Percentiles rank a stretch among this genome's conserved stretches.
Evolutionary conservation across 2,113 vertebrate species (phyloP).

Genomic region (Microcebus murinus): DNA sequence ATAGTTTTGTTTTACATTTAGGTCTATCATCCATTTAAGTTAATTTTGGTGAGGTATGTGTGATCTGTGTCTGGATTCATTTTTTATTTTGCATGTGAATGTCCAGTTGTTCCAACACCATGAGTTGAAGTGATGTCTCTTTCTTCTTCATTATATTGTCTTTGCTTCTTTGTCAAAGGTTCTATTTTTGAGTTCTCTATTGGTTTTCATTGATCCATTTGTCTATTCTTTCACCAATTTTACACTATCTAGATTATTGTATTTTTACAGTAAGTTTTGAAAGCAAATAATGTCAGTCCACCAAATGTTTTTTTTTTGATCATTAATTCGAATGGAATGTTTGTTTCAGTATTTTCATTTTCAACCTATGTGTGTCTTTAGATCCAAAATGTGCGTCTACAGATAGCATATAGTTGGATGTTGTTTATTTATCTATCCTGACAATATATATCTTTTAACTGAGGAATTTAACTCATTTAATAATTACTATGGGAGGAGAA

Average conservation of each 20-base stretch:
- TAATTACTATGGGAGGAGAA: too few relatives aligned
- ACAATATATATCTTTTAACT: too few relatives aligned
- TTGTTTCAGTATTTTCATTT: background rate
- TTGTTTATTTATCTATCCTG: too few relatives aligned
- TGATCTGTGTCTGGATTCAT: background rate
- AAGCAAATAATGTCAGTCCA: background rate
- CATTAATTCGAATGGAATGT: background rate
- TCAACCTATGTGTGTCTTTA: background rate
- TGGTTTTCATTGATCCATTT: background rate
- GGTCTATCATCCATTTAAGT: background rate
- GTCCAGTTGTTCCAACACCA: background rate
- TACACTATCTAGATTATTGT: background rate
- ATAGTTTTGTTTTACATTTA: background rate
- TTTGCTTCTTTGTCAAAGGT: background rate
- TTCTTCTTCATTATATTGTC: background rate
- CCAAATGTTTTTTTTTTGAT: background rate
- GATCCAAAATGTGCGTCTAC: background rate
- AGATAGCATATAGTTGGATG: too few relatives aligned
- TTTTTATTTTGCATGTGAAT: background rate
- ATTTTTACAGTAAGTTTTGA: background rate
- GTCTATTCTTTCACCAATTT: background rate
- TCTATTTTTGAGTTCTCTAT: background rate
- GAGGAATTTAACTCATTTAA: too few relatives aligned
- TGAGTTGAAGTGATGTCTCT: background rate
- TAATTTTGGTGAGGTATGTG: background rate